These are phyloP conservation scores for Silurus lanzhouensis DNA, from an alignment of 2,797 vertebrate species.

Conservation along the genomic window DNA sequence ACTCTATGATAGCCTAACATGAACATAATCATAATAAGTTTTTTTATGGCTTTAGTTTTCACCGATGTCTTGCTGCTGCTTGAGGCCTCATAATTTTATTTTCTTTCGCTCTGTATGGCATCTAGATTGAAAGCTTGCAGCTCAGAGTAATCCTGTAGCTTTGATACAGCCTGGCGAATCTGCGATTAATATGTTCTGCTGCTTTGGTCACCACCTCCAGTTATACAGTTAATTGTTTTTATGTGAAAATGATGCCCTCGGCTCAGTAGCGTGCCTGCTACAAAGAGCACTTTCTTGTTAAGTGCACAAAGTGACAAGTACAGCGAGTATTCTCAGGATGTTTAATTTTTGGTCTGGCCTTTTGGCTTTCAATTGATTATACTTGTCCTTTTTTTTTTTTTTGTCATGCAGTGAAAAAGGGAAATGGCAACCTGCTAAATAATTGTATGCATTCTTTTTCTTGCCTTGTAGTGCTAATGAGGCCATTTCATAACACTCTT, in stretches of 20 bases:
- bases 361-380: conserved; percentile 5
- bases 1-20: neutral
- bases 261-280: neutral
- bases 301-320: conserved; percentile 11
- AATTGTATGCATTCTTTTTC: conserved; percentile 19
- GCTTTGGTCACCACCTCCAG: neutral
- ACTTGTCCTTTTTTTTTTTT: conserved; percentile 7
- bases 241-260: conserved; percentile 3
- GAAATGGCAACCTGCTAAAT: conserved; percentile 14
- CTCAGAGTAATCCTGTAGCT: neutral
- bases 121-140: neutral
- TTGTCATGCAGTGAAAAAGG: conserved; percentile 13
- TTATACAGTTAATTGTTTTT: conserved; percentile 21
- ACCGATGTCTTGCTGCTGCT: neutral
- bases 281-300: conserved; percentile 8
- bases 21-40: neutral
- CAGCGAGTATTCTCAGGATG: neutral
- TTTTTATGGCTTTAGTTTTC: neutral
- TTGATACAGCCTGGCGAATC: neutral
- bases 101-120: neutral
- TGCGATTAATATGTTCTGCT: neutral
- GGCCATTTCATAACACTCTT: conserved; percentile 24
- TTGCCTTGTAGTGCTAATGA: conserved; percentile 33
- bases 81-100: neutral
- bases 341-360: neutral